phyloP scores from a whole-genome alignment of 2,113 vertebrate genomes.

The Struthidea cinerea region DNA sequence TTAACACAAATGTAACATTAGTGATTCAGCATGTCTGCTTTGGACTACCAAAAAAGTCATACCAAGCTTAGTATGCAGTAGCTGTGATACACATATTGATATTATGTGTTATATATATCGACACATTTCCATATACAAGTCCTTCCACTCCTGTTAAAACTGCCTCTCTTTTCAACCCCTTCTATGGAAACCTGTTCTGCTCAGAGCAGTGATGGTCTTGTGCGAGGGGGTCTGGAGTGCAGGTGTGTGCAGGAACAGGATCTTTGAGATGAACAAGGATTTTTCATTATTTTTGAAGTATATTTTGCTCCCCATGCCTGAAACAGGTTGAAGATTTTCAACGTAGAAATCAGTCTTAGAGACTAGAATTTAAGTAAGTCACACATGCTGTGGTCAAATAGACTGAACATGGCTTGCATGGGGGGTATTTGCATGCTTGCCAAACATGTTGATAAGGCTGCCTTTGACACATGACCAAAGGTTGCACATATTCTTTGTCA shows the following conservation, averaged over 20 bases:
- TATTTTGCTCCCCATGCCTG: background rate
- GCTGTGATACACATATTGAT: background rate
- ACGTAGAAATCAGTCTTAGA: background rate
- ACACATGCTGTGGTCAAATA: background rate
- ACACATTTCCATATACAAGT: background rate
- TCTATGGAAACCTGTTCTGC: background rate
- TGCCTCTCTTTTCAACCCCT: background rate
- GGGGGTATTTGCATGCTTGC: background rate
- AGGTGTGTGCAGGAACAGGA: background rate
- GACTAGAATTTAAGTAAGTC: background rate
- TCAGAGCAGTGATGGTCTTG: background rate
- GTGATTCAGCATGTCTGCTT: background rate
- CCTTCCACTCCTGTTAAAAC: background rate
- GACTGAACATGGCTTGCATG: background rate
- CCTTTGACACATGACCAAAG: background rate
- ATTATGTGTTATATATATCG: fast-evolving
- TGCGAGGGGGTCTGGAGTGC: background rate
- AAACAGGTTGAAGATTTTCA: background rate
- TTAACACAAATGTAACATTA: background rate
- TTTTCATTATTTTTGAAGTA: background rate
- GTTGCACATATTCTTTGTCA: background rate
- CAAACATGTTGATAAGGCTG: background rate
- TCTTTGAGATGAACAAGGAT: background rate
- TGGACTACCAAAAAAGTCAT: background rate
- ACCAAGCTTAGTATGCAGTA: background rate